Evolutionary conservation across 1,140 invertebrate species (phyloP), one percentile per base, ranked within the genome.

Genomic region (Dufourea novaeangliae): DNA sequence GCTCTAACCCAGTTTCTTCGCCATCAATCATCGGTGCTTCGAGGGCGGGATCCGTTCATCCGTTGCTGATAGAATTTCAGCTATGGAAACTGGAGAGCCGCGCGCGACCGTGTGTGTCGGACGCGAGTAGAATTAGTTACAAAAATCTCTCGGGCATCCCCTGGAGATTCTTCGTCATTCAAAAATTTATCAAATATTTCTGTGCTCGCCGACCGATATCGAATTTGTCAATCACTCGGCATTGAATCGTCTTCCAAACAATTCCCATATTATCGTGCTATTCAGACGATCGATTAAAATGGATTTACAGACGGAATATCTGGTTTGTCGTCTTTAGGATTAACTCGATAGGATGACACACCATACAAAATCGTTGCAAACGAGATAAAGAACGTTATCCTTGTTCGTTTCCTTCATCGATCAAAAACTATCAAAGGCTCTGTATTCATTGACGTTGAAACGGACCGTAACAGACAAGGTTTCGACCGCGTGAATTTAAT

Each of bases 1-100:
- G 20, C 74, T 76, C 74, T 80, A 80, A 80, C 74, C 79, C 34
- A 78, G 79, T 78, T 78, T 61, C 74, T 72, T 78, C 61, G 79
- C 75, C 73, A 81, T 81, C 79, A 73, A 81, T 81, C 79, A 78
- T 81, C 75, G 64, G 46, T 61, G 66, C 61, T 72, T 41, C 25
- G 75, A 32, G 68, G 52, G 46, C 17, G 7, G 57, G 32, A 57
- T 57, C 32, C 57, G 32, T 22, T 61, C 34, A 41, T 57, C 52
- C 69, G 67, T 46, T 59, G 75, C 44, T 63, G 79, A 81, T 81
- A 73, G 69, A 81, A 78, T 78, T 62, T 39, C 69, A 56, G 12
- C 70, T 77, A 81, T 81, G 54, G 63, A 78, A 66, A 78, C 78
- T 66, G 74, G 50, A 78, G 57, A 69, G 61, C 46, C 59, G 73